Evolutionary conservation across 2,888 invertebrate species (phyloP), one percentile per base, ranked within the genome.

Genomic region (Tineola bisselliella): DNA sequence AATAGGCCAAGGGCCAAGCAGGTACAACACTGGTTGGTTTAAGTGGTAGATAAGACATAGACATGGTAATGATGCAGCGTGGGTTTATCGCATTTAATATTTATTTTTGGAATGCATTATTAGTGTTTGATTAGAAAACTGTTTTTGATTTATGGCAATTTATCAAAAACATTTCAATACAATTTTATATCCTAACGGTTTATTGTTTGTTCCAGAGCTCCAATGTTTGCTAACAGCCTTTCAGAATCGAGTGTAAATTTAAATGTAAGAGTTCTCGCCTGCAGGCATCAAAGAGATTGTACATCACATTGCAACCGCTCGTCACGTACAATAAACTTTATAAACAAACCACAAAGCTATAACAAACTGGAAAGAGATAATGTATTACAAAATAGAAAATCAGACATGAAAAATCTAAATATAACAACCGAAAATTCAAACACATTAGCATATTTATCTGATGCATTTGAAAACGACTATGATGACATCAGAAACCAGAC

Each of bases 151-250:
- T 44, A 44, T 44, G 43, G 18, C 8, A 12, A 18, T 33, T 17
- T 33, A 30, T 33, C 18, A 19, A 31, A 31, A 31, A 31, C 31
- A 31, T 8, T 12, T 38, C 3, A 38, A 31, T 31, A 10, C 6
- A 10, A 31, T 31, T 38, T 25, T 25, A 25, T 38, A 38, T 10
- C 10, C 10, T 38, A 38, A 10, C 10, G 10, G 8, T 61, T 71
- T 73, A 54, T 62, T 74, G 25, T 73, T 76, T 56, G 25, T 52
- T 88, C 88, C 64, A 80, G 88, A 59, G 89, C 89, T 0, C 88
- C 90, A 48, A 84, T 89, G 79, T 90, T 90, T 67, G 88, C 90
- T 63, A 89, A 88, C 12, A 89, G 89, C 81, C 77, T 75, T 17
- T 88, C 87, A 65, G 89, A 88, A 0, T 90, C 90, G 62, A 88